Conservation (phyloP, 2,113 vertebrate genomes). For the Oriolus oriolus region DNA sequence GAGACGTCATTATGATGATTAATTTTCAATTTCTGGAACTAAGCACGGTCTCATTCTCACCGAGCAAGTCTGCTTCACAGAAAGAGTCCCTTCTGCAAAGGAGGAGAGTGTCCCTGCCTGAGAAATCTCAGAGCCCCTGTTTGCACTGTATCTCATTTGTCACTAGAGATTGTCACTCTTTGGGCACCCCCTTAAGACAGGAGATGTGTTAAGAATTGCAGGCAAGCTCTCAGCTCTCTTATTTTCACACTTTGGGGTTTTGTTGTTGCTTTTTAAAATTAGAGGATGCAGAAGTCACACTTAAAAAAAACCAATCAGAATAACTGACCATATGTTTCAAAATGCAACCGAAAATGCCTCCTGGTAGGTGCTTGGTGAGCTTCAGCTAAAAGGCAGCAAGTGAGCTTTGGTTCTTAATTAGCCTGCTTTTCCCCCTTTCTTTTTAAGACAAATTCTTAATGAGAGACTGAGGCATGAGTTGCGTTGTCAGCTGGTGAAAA, state of each 20-base stretch:
- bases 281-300: background rate
- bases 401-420: background rate
- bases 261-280: background rate
- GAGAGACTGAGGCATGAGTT: background rate
- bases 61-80: background rate
- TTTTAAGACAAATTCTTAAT: background rate
- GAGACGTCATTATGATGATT: background rate
- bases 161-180: background rate
- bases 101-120: background rate
- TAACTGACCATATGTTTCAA: background rate
- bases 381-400: background rate
- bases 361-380: background rate
- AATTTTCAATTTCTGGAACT: conserved; percentile 16
- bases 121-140: background rate
- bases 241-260: background rate
- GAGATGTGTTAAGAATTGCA: background rate
- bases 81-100: background rate
- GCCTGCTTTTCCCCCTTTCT: background rate
- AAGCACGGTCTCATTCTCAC: background rate
- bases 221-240: background rate
- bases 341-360: background rate
- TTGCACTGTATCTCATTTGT: background rate
- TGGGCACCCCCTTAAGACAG: background rate
- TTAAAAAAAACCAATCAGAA: background rate
- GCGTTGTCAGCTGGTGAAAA: background rate